Evolutionary conservation across 2,113 vertebrate species (phyloP).

Genomic region (Urocolius indicus): DNA sequence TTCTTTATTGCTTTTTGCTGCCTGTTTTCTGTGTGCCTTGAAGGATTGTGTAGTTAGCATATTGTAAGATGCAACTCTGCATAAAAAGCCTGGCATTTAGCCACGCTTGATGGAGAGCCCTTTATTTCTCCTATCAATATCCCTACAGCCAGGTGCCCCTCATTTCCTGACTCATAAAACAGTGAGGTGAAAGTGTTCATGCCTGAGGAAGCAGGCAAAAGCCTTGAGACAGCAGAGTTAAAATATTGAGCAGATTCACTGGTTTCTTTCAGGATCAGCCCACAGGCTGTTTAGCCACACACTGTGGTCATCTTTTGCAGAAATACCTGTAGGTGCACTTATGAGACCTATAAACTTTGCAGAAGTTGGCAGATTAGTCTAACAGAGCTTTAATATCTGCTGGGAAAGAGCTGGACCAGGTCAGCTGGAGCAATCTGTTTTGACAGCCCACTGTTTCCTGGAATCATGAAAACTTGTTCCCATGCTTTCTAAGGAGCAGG

Average conservation of each 20-base stretch:
- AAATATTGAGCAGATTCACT: background rate
- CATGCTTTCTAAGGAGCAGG: background rate
- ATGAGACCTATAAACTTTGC: background rate
- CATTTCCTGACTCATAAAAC: background rate
- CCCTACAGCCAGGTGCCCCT: background rate
- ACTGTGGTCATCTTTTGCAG: background rate
- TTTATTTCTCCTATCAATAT: background rate
- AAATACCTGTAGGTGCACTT: background rate
- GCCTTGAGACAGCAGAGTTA: background rate
- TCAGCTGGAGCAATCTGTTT: background rate
- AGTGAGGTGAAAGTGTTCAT: accelerated
- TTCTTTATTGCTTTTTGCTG: background rate
- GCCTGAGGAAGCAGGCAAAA: background rate
- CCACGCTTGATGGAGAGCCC: background rate
- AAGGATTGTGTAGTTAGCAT: background rate
- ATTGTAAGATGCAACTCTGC: background rate
- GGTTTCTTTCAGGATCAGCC: background rate
- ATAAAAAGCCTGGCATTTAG: background rate
- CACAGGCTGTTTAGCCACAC: accelerated
- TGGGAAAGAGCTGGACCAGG: background rate
- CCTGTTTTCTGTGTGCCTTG: background rate
- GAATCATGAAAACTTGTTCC: background rate
- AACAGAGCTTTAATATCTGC: background rate
- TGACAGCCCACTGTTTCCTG: background rate
- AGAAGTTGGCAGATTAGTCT: background rate